Base-by-base conservation (phyloP, 2,113 vertebrate species). In the Podarcis raffonei region DNA sequence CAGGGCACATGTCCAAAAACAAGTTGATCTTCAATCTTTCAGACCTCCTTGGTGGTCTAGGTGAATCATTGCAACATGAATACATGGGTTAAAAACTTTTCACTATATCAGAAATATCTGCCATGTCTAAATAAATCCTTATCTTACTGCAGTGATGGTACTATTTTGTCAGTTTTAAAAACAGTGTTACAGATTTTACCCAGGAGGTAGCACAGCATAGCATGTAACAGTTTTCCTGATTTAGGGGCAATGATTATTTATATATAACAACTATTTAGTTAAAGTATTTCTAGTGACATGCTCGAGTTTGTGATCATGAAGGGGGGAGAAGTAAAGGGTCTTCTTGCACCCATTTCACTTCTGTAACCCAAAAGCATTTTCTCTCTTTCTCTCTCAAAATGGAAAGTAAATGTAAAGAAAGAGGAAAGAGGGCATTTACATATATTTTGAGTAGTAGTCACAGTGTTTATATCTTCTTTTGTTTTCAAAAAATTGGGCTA, bases 61-160 rank as follows among this genome's bases (percentile, higher is more conserved):
- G 62, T 90, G 95, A 96, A 87, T 91, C 5, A 81, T 84, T 94
- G 94, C 65, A 87, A 93, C 87, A 69, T 59, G 93, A 93, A 88
- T 89, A 68, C 42, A 1, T 89, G 59, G 59, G 5, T 94, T 88
- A 88, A 84, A 94, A 95, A 83, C 42, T 78, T 91, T 91, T 90
- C 88, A 71, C 30, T 30, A 42, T 90, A 89, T 89, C 94, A 92
- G 89, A 69, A 89, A 89, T 81, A 84, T 79, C 86, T 93, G 42
- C 69, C 57, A 91, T 92, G 25, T 66, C 76, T 83, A 88, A 89
- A 59, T 83, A 89, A 88, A 85, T 88, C 23, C 13, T 62, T 92
- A 88, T 91, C 76, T 90, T 68, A 90, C 71, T 80, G 1, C 69
- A 83, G 71, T 90, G 59, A 62, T 62, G 83, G 75, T 91, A 75